Evolutionary conservation across 2,113 vertebrate genomes (phyloP).

Genomic region (Bufo gargarizans): DNA sequence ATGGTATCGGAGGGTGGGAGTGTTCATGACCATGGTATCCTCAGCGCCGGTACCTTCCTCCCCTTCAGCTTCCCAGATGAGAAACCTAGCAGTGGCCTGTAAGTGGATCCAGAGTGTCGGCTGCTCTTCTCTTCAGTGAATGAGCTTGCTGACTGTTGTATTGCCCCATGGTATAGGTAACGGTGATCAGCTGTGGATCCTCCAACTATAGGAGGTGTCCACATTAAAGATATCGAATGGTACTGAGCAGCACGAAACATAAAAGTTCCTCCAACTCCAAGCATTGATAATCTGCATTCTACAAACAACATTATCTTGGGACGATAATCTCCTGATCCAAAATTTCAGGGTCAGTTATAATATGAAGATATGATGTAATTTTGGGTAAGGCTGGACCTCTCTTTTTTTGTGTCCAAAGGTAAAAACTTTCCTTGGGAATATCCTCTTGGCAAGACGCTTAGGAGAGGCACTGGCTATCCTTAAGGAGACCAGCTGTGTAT

Average conservation of each 20-base stretch:
- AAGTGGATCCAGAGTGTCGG: constrained; percentile 76
- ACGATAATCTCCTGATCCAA: no score
- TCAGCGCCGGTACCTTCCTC: constrained; percentile 84
- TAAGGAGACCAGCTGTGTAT: no score
- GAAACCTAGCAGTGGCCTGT: constrained; percentile 87
- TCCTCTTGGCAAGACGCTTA: no score
- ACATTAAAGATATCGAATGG: no score
- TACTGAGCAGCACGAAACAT: not conserved
- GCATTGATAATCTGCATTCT: not conserved
- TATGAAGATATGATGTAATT: no score
- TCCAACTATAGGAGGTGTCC: not conserved
- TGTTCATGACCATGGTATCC: constrained; percentile 89
- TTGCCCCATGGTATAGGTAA: not conserved
- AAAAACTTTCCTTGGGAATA: no score
- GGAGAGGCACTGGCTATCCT: no score
- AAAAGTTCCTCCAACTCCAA: not conserved
- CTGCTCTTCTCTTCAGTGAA: constrained; percentile 37
- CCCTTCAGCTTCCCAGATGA: constrained; percentile 95
- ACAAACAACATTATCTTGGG: not conserved
- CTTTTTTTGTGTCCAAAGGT: no score
- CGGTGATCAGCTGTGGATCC: not conserved
- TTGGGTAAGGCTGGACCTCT: no score
- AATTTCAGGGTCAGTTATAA: no score
- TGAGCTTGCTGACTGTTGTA: not conserved
- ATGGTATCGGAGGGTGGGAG: constrained; percentile 97